Base-by-base conservation (phyloP, 2,797 vertebrate genomes). In the Saxicola maurus region DNA sequence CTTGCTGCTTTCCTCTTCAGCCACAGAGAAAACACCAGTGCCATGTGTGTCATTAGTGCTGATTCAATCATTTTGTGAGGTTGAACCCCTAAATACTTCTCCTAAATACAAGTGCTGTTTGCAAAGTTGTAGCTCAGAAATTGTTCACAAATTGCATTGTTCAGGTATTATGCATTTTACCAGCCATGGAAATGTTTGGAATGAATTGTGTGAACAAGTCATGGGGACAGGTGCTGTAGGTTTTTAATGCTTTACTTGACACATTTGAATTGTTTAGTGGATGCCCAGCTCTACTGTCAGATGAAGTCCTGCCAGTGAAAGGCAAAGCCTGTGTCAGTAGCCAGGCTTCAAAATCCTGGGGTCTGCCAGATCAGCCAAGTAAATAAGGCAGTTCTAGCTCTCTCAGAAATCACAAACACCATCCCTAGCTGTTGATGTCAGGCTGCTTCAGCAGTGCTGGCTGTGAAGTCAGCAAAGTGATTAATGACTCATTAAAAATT, bases 401-500 rank as follows among this genome's bases (percentile, higher is more conserved):
- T 30, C 45, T 46, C 10, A 66, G 60, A 82, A 82, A 60, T 64
- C 7, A 5, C 14, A 42, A 73, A n/a, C 52, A 23, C 31, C 13
- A 0, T 48, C 38, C 56, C 51, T 28, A 42, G n/a, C 42, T 72
- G 59, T 46, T 66, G 67, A 30, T 85, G 66, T 55, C 46, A 59
- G 82, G 67, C 60, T 82, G 42, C 78, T 65, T 61, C 55, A n/a
- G 71, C 40, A 66, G 37, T 0, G 28, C 81, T 66, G 46, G 6
- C 28, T n/a, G 61, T 46, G 68, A 87, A 89, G 28, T 85, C 76
- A 81, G 51, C 53, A 68, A 61, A 89, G 40, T 81, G 82, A 80
- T 74, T 94, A 88, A 82, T 85, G 65, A 55, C 46, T 91, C 69
- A 49, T 92, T 93, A 93, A 81, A 90, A 93, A 89, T 87, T 21